Base-by-base conservation (phyloP, 2,888 invertebrate species). In the Caenorhabditis sulstoni region DNA sequence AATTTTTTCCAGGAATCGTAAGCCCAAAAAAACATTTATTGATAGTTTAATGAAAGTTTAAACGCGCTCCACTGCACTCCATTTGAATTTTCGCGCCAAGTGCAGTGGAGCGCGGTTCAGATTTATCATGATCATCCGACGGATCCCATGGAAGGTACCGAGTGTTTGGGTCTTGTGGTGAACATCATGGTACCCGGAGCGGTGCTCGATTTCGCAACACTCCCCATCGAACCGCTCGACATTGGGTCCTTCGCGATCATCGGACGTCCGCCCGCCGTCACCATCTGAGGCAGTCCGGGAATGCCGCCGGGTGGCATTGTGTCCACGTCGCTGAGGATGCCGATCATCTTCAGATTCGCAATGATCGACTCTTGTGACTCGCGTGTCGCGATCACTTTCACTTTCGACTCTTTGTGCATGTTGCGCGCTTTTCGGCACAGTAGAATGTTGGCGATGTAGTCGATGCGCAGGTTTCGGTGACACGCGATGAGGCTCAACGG, bases 361-460 rank as follows among this genome's bases (percentile, higher is more conserved):
- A 82, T 82, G n/a, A 82, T 79, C 16, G 79, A 77, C 22, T 82
- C 82, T 62, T 82, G 82, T 0, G 74, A 74, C 37, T 82, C 82
- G 45, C 76, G 66, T 9, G 73, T 73, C 1, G 79, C 74, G 1
- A 79, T 79, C 20, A 74, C 79, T 47, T 79, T 73, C 18, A 79
- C 79, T 74, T 79, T 79, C 0, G 66, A 70, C 39, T 79, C 68
- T 49, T 79, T 73, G 23, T 79, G 79, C n/a, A 73, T 49, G 16
- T 73, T 79, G 41, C 66, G 7, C 0, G 73, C 67, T 58, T 79
- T 79, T 47, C 78, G 67, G 35, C 78, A 79, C 20, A 79, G 35
- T 8, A 66, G 52, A 12, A 73, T 49, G 45, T 79, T 79, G 16
- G 66, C 67, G 4, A 73, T 41, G 47, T 50, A 79, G 44, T 79